Percentiles rank a stretch among this genome's conserved stretches.
Conservation (phyloP, 2,888 invertebrate genomes). For the Norana najaformis region DNA sequence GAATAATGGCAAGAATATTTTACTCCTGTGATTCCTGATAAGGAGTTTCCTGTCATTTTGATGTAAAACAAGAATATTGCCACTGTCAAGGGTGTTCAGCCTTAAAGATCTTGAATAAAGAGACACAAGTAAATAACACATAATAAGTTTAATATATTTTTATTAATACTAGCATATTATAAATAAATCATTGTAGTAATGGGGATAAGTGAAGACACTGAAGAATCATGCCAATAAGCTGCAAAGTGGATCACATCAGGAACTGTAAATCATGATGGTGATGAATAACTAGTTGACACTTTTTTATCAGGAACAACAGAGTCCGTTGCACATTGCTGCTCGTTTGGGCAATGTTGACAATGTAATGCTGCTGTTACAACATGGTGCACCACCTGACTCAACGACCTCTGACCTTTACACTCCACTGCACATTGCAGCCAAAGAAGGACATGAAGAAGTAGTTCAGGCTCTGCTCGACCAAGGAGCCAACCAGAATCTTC, state of each 20-base stretch:
- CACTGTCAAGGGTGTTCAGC: too few relatives aligned
- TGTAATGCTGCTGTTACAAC: conserved; percentile 24
- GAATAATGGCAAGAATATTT: too few relatives aligned
- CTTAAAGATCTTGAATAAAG: too few relatives aligned
- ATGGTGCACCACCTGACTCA: conserved; percentile 23
- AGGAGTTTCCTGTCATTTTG: too few relatives aligned
- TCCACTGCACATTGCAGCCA: conserved; percentile 93
- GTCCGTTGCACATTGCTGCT: conserved; percentile 95
- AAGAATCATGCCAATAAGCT: not conserved
- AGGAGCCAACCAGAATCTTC: conserved; percentile 85
- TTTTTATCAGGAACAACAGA: conserved; percentile 79
- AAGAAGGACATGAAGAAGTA: conserved; percentile 96
- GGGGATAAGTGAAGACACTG: not conserved
- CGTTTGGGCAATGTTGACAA: conserved; percentile 87
- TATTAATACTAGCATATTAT: too few relatives aligned
- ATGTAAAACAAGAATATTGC: too few relatives aligned
- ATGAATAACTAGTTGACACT: not conserved
- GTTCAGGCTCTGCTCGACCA: conserved; percentile 93
- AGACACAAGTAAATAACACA: too few relatives aligned
- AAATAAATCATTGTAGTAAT: not conserved
- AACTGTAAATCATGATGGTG: not conserved
- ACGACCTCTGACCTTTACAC: conserved; percentile 65
- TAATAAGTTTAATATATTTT: not conserved
- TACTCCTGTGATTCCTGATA: too few relatives aligned
- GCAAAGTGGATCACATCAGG: not conserved